These are phyloP conservation scores for Drosophila insularis DNA, from an alignment of 1,140 invertebrate genomes.

Conservation along the genomic window DNA sequence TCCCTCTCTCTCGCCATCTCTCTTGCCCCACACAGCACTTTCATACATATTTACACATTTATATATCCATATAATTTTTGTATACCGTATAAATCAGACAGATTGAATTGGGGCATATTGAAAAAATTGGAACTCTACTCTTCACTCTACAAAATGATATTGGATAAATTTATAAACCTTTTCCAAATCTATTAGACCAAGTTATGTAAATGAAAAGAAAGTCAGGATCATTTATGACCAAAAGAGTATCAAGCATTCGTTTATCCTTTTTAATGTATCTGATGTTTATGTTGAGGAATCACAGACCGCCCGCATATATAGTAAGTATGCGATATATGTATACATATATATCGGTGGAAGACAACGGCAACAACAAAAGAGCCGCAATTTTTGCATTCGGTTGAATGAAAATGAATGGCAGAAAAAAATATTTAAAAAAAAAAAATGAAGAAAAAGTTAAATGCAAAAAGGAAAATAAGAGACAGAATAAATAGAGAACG, in stretches of 20 bases:
- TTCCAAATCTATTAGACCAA: too few species aligned
- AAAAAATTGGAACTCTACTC: neutral
- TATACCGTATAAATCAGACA: neutral
- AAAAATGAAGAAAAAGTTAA: slow-evolving; percentile 3
- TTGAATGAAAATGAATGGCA: slow-evolving; percentile 10
- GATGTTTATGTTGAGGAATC: slow-evolving; percentile 58
- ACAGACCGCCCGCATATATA: slow-evolving; percentile 53
- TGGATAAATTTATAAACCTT: too few species aligned
- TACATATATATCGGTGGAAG: slow-evolving; percentile 8
- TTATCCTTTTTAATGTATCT: neutral
- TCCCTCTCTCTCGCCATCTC: neutral
- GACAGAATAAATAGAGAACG: slow-evolving; percentile 3
- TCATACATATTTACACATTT: neutral
- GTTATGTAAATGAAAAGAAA: too few species aligned
- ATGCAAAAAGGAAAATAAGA: slow-evolving; percentile 11
- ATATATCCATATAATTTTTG: slow-evolving; percentile 1
- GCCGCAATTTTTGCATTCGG: slow-evolving; percentile 19
- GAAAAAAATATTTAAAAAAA: slow-evolving; percentile 1
- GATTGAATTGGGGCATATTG: neutral
- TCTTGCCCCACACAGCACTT: neutral
- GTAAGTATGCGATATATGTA: neutral
- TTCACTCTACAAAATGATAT: too few species aligned
- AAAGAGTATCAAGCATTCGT: neutral
- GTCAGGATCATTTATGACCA: too few species aligned
- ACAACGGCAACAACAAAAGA: slow-evolving; percentile 39